Evolutionary conservation across 2,797 vertebrate species (phyloP).

Genomic region (Poecilia velifera): DNA sequence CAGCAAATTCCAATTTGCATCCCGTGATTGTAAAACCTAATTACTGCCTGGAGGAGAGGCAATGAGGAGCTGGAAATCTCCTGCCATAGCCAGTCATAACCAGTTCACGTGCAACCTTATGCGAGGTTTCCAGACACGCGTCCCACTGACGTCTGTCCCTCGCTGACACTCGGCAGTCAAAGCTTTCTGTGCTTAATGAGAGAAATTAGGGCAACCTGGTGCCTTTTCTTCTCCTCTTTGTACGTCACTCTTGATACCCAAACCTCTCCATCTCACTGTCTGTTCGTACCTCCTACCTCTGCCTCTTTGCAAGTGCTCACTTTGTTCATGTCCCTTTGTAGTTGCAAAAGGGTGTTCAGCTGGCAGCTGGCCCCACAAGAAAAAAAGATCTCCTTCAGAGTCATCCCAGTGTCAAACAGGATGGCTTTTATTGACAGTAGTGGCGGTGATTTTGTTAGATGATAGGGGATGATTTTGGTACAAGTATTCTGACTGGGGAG

Average conservation of each 20-base stretch:
- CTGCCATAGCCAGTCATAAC: conserved; percentile 29
- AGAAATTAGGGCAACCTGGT: conserved; percentile 35
- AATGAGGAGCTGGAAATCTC: conserved; percentile 36
- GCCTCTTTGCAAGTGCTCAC: conserved; percentile 7
- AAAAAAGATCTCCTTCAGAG: conserved; percentile 53
- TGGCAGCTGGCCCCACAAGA: conserved; percentile 51
- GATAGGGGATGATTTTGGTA: conserved; percentile 36
- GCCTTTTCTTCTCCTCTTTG: conserved; percentile 12
- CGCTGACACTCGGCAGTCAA: conserved; percentile 30
- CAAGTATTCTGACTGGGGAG: conserved; percentile 36
- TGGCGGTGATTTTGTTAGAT: conserved; percentile 57
- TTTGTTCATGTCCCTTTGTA: conserved; percentile 64
- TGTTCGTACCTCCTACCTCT: not conserved
- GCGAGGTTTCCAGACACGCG: conserved; percentile 11
- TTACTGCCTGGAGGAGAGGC: conserved; percentile 51
- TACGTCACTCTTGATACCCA: conserved; percentile 30
- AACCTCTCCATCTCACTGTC: conserved; percentile 33
- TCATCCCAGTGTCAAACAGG: conserved; percentile 58
- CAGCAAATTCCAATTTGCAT: conserved; percentile 70
- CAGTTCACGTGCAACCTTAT: conserved; percentile 31
- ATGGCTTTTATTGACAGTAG: conserved; percentile 41
- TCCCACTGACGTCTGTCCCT: conserved; percentile 33
- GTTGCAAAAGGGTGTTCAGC: conserved; percentile 36
- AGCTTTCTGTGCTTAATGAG: conserved; percentile 29
- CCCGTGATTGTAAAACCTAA: conserved; percentile 69